A percentile compares a stretch with the other conserved stretches of the same genome.
Conservation (phyloP, 64 coral and sea anemone species). For the Hydrozoanthus tunicans region DNA sequence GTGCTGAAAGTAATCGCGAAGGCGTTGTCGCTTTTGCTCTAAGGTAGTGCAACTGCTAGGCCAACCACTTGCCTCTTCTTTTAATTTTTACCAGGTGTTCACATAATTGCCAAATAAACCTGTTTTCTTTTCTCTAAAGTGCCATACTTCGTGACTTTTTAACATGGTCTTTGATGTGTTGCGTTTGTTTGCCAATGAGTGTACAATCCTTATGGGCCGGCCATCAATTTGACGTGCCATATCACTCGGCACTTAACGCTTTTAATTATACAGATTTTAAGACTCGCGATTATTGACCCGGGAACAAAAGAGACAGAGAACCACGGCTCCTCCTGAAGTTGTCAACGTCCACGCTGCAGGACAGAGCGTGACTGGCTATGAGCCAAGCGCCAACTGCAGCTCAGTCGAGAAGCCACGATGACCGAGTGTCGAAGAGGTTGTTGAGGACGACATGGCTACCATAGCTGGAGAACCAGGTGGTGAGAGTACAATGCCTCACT, state of each 20-base stretch:
- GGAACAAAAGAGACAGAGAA: too few relatives aligned
- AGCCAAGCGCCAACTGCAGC: too few relatives aligned
- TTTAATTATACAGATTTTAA: conserved; percentile 7
- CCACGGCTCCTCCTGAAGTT: too few relatives aligned
- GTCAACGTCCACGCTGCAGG: too few relatives aligned
- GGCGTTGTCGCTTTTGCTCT: background rate
- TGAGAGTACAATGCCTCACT: too few relatives aligned
- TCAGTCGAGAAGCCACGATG: too few relatives aligned
- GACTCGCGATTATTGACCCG: background rate
- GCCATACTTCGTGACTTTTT: conserved; percentile 55
- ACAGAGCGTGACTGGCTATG: too few relatives aligned
- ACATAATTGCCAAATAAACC: conserved; percentile 20
- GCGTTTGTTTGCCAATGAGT: conserved; percentile 23
- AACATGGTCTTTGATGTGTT: background rate
- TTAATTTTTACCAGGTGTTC: conserved; percentile 15
- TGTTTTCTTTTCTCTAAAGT: background rate
- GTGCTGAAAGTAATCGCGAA: background rate
- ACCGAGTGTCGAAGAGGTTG: too few relatives aligned
- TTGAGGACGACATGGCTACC: too few relatives aligned
- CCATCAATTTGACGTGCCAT: background rate
- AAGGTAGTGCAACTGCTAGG: background rate
- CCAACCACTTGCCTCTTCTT: conserved; percentile 46
- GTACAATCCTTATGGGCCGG: conserved; percentile 8
- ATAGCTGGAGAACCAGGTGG: too few relatives aligned
- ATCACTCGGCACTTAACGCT: conserved; percentile 24